Base-by-base conservation (phyloP, 2,113 vertebrate species). In the Albula glossodonta region DNA sequence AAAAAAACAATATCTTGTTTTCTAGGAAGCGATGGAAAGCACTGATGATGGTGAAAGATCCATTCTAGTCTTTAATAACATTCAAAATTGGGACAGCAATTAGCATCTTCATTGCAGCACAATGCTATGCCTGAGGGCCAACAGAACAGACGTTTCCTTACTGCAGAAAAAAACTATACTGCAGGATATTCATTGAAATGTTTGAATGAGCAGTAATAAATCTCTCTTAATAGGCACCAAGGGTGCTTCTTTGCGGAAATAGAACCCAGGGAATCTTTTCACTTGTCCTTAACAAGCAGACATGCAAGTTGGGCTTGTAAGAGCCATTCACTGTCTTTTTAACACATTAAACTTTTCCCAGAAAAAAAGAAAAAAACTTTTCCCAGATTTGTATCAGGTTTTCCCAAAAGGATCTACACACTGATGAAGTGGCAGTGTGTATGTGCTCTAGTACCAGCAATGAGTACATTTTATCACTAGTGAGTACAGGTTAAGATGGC, bases 151-250 rank as follows among this genome's bases (percentile, higher is more conserved):
- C 83, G 80, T 89, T 87, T 5, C 70, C 74, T 56, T 48, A 80
- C 85, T 87, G 70, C 86, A 88, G 87, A 77, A 89, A 66, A 80
- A 17, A 57, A 86, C 88, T 90, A 89, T 80, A 84, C 57, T 56
- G 89, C 53, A 79, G 80, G 51, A 87, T 78, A 12, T 81, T 92
- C 53, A 90, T 88, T 87, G 90, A 87, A 89, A 90, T 89, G 85
- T 91, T 91, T 89, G 87, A 90, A 83, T 84, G 90, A 90, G 88
- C 85, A 90, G 87, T 91, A 92, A 88, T 78, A 85, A 90, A 89
- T 91, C 81, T 79, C 52, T 88, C 88, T 87, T 85, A 88, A 0
- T 83, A 81, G 89, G 88, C 77, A 52, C 82, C 22, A 4, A 70
- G 87, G 87, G 74, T 81, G 86, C 86, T 84, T 85, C 63, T 85